Evolutionary conservation across 2,888 invertebrate genomes (phyloP).

Genomic region (Diploptera punctata): DNA sequence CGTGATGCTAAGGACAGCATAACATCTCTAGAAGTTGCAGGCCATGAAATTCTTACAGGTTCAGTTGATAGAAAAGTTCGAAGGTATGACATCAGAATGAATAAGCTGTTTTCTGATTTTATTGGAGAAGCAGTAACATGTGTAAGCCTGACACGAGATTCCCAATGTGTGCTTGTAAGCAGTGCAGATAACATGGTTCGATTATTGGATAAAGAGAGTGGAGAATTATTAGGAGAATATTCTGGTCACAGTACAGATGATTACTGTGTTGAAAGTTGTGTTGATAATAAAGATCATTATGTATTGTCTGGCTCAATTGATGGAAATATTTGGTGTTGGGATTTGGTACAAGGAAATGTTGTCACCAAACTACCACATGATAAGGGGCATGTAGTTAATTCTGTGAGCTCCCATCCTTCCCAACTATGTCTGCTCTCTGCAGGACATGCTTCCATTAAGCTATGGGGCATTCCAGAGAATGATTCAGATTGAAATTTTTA

Average conservation of each 20-base stretch:
- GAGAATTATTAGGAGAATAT: constrained; percentile 79
- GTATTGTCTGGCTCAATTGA: constrained; percentile 91
- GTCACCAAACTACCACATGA: constrained; percentile 49
- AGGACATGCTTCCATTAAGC: constrained; percentile 71
- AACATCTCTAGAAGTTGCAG: constrained; percentile 78
- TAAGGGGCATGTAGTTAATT: constrained; percentile 69
- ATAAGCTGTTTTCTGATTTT: constrained; percentile 82
- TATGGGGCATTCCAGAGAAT: constrained; percentile 63
- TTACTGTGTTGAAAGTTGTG: constrained; percentile 85
- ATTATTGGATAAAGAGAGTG: constrained; percentile 87
- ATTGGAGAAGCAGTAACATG: constrained; percentile 85
- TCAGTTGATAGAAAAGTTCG: constrained; percentile 90
- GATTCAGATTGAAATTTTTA: neutral
- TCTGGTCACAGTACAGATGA: constrained; percentile 83
- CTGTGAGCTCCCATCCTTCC: constrained; percentile 82
- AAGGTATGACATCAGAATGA: constrained; percentile 90
- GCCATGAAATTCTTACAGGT: constrained; percentile 88
- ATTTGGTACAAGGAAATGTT: constrained; percentile 78
- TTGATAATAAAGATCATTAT: constrained; percentile 83
- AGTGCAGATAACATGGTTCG: constrained; percentile 83
- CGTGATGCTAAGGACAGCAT: constrained; percentile 93
- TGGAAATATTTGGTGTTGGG: constrained; percentile 88
- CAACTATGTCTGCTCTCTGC: constrained; percentile 75
- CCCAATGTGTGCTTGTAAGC: constrained; percentile 87
- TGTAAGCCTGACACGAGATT: constrained; percentile 87